These are phyloP conservation scores for Athetis lepigone DNA, from an alignment of 2,888 invertebrate genomes.

Conservation along the genomic window DNA sequence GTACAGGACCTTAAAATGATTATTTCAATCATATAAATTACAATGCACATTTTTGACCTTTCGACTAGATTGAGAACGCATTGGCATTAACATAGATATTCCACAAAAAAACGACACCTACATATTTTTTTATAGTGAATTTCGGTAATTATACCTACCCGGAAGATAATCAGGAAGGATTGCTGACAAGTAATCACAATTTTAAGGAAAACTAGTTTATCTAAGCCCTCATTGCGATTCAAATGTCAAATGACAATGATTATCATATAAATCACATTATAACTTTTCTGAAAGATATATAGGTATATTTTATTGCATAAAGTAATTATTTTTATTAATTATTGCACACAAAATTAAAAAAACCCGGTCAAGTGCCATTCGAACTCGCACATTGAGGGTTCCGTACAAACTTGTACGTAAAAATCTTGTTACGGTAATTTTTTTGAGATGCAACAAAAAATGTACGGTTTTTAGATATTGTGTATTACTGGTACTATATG, in stretches of 20 bases:
- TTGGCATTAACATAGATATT: not conserved
- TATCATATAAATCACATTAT: conserved; percentile 50
- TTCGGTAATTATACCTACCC: conserved; percentile 33
- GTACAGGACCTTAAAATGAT: no score
- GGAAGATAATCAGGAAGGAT: conserved; percentile 36
- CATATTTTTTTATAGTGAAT: conserved; percentile 11
- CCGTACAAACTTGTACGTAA: no score
- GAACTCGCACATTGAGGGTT: no score
- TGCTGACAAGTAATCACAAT: conserved; percentile 18
- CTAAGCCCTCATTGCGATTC: conserved; percentile 32
- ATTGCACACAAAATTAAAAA: no score
- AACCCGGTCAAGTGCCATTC: no score
- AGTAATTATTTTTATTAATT: conserved; percentile 56
- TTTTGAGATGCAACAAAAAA: no score
- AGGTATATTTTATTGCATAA: conserved; percentile 44
- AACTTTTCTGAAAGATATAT: conserved; percentile 22
- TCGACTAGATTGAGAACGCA: not conserved
- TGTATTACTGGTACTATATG: no score
- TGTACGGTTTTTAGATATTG: no score
- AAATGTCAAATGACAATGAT: conserved; percentile 55
- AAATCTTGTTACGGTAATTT: no score
- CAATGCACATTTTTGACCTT: not conserved
- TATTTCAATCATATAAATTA: not conserved
- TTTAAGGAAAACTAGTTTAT: conserved; percentile 49
- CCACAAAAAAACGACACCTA: conserved; percentile 29